Evolutionary conservation across 2,797 vertebrate genomes (phyloP).

Genomic region (Selene dorsalis): DNA sequence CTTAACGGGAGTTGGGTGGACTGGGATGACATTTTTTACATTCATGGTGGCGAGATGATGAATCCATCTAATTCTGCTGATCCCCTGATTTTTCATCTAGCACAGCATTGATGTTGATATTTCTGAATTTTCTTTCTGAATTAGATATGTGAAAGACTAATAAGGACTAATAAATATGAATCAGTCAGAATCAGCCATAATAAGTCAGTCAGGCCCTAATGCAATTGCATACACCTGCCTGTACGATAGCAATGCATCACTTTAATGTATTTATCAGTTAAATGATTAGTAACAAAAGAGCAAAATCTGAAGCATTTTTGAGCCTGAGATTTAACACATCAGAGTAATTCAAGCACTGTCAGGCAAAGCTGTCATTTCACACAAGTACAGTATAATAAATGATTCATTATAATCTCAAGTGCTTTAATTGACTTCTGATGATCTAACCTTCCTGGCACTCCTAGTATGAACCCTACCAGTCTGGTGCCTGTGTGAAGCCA

Average conservation of each 20-base stretch:
- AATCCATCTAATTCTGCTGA: not conserved
- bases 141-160: too few species aligned
- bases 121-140: not conserved
- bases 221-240: not conserved
- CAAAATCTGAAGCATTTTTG: not conserved
- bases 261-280: not conserved
- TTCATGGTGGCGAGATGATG: not conserved
- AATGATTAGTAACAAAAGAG: slow-evolving; percentile 13
- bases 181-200: not conserved
- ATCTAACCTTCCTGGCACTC: slow-evolving; percentile 48
- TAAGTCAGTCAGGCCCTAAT: not conserved
- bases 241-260: not conserved
- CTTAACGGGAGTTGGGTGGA: not conserved
- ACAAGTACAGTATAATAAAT: slow-evolving; percentile 54
- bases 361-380: slow-evolving; percentile 32
- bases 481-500: slow-evolving; percentile 26
- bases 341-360: slow-evolving; percentile 20
- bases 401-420: slow-evolving; percentile 52
- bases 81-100: not conserved
- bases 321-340: slow-evolving; percentile 29
- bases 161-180: not conserved
- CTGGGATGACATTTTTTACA: not conserved
- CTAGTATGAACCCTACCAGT: slow-evolving; percentile 4
- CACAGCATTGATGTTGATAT: not conserved
- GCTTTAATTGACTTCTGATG: slow-evolving; percentile 57